phyloP scores from a whole-genome alignment of 2,888 invertebrate species.

The Limnephilus auricula region DNA sequence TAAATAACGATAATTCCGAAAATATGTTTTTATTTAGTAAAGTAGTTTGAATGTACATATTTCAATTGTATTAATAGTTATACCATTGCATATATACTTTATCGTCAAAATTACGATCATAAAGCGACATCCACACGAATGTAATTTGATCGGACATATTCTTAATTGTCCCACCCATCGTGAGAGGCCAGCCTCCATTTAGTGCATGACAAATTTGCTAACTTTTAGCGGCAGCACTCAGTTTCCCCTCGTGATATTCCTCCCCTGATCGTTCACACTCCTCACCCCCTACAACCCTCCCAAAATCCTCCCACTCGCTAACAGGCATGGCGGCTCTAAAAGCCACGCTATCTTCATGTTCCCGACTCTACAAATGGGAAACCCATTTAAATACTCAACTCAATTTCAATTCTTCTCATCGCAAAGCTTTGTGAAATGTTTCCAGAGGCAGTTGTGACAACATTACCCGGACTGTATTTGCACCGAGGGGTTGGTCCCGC shows the following conservation, averaged over 20 bases:
- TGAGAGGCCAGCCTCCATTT: slow-evolving; percentile 58
- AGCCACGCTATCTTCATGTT: slow-evolving; percentile 80
- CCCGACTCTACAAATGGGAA: slow-evolving; percentile 77
- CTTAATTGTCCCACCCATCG: slow-evolving; percentile 2
- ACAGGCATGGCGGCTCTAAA: slow-evolving; percentile 74
- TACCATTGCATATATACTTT: too few relatives aligned
- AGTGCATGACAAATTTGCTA: slow-evolving; percentile 65
- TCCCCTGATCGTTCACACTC: slow-evolving; percentile 27
- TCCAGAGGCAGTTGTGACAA: slow-evolving; percentile 47
- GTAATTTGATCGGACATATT: slow-evolving; percentile 2
- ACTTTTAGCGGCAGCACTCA: slow-evolving; percentile 65
- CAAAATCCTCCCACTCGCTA: slow-evolving; percentile 4
- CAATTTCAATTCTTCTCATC: slow-evolving; percentile 78
- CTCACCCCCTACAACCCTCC: neutral
- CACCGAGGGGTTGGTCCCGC: neutral
- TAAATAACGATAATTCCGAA: too few relatives aligned
- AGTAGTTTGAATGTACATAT: too few relatives aligned
- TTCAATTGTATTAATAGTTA: neutral
- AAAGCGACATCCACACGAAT: neutral
- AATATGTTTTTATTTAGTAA: too few relatives aligned
- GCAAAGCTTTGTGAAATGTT: slow-evolving; percentile 72
- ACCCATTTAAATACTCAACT: slow-evolving; percentile 78
- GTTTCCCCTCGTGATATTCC: slow-evolving; percentile 46
- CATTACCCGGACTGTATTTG: slow-evolving; percentile 38
- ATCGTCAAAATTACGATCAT: neutral